A percentile compares a stretch with the other conserved stretches of the same genome.
Evolutionary conservation across 2,797 vertebrate species (phyloP).

Genomic region (Lagorchestes hirsutus): DNA sequence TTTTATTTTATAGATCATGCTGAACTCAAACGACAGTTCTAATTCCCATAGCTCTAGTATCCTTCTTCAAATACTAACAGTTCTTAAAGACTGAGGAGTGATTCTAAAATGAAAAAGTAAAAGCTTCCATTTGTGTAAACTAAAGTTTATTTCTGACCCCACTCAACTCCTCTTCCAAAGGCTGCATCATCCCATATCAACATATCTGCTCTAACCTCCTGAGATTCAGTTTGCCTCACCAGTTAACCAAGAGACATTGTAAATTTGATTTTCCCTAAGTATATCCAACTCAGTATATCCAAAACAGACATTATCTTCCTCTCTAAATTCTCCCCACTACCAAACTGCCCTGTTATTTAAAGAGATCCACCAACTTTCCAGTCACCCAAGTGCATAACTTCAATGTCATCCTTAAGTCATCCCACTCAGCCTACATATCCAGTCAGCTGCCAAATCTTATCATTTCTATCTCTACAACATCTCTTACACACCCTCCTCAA

Average conservation of each 20-base stretch:
- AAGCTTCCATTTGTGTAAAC: not conserved
- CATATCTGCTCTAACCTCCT: not conserved
- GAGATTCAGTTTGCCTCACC: not conserved
- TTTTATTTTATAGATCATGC: not conserved
- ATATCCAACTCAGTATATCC: not conserved
- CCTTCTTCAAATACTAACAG: slow-evolving; percentile 2
- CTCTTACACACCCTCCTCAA: not conserved
- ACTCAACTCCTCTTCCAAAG: not conserved
- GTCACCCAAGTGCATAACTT: not conserved
- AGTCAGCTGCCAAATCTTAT: not conserved
- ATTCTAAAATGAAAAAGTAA: not conserved
- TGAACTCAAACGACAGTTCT: slow-evolving; percentile 2
- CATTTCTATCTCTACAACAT: not conserved
- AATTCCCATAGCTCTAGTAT: slow-evolving; percentile 30
- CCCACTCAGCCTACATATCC: not conserved
- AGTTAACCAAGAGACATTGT: not conserved
- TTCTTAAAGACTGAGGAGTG: not conserved
- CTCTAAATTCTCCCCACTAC: not conserved
- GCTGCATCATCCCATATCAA: not conserved
- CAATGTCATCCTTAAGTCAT: not conserved
- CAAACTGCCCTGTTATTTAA: not conserved
- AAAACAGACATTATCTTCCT: not conserved
- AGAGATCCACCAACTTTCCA: not conserved
- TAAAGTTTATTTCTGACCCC: not conserved
- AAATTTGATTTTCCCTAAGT: not conserved